These are phyloP conservation scores for Aspidiotus destructor DNA, from an alignment of 2,888 invertebrate genomes.

Conservation along the genomic window DNA sequence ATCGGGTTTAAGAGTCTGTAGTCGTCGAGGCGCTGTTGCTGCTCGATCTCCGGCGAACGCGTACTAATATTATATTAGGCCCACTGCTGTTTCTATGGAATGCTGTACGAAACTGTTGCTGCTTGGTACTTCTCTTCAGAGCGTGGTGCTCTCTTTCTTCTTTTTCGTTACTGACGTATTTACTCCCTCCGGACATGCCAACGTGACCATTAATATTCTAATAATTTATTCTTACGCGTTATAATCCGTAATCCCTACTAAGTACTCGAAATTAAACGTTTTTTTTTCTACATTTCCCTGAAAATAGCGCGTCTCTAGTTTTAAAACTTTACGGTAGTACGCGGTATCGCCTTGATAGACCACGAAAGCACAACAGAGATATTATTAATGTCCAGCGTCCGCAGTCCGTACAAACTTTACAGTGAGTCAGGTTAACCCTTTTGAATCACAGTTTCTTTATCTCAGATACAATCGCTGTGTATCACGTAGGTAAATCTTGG, in stretches of 20 bases:
- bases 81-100: slow-evolving; percentile 31
- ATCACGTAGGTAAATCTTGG: too few species aligned
- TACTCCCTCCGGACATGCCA: slow-evolving; percentile 29
- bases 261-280: neutral
- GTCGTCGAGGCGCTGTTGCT: slow-evolving; percentile 11
- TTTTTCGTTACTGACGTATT: slow-evolving; percentile 26
- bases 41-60: slow-evolving; percentile 8
- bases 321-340: neutral
- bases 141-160: slow-evolving; percentile 3
- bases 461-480: too few species aligned
- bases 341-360: too few species aligned
- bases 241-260: neutral
- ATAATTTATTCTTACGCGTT: slow-evolving; percentile 29
- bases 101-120: slow-evolving; percentile 24
- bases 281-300: neutral
- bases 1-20: slow-evolving; percentile 11
- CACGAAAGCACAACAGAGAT: too few species aligned
- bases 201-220: slow-evolving; percentile 32
- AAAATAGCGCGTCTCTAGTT: neutral
- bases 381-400: too few species aligned
- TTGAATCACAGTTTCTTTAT: too few species aligned
- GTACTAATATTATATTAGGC: slow-evolving; percentile 22
- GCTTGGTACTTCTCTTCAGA: neutral
- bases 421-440: too few species aligned
- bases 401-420: too few species aligned